Evolutionary conservation across 2,797 vertebrate genomes (phyloP).

Genomic region (Uromys caudimaculatus): DNA sequence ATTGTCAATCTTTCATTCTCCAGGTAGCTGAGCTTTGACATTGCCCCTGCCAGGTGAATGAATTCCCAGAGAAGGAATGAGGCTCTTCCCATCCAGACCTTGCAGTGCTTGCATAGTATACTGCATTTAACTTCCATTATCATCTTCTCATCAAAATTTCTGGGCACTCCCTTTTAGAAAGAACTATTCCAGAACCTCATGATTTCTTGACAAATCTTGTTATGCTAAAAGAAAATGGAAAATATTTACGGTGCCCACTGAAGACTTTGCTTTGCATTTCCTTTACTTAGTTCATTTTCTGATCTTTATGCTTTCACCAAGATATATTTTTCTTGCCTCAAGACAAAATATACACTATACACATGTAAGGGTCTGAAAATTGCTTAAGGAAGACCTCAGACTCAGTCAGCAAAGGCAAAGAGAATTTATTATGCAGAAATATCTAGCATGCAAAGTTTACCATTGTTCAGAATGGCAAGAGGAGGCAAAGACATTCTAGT

Average conservation of each 20-base stretch:
- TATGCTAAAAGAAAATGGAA: background rate
- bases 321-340: background rate
- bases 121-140: accelerated
- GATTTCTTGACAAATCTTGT: background rate
- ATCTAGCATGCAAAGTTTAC: too few species aligned
- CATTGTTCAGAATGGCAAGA: too few species aligned
- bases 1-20: accelerated
- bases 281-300: background rate
- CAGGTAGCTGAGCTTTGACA: accelerated
- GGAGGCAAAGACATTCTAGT: too few species aligned
- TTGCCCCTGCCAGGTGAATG: too few species aligned
- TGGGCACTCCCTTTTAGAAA: background rate
- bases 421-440: too few species aligned
- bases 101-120: background rate
- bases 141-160: background rate
- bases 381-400: too few species aligned
- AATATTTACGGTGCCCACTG: accelerated
- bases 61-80: background rate
- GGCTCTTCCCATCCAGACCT: background rate
- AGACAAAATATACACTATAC: background rate
- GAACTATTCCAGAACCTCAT: too few species aligned
- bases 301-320: background rate
- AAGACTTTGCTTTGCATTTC: background rate
- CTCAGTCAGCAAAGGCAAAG: too few species aligned
- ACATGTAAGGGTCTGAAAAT: too few species aligned